Base-by-base conservation (phyloP, 2,113 vertebrate genomes). In the Fregetta grallaria region DNA sequence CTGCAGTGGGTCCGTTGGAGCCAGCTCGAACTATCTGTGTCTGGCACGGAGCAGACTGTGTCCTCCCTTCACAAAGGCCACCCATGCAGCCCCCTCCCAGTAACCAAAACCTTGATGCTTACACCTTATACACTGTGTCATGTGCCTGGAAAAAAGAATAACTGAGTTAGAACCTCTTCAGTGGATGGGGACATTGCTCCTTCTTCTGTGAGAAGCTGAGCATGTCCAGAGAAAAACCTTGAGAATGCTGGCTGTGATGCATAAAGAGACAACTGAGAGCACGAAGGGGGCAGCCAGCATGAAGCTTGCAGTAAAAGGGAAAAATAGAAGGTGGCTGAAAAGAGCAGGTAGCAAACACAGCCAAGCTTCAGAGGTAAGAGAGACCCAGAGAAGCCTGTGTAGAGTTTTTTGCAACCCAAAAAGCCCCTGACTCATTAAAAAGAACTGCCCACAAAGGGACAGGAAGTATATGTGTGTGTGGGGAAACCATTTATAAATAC, bases 1-100 rank as follows among this genome's bases (percentile, higher is more conserved):
- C 23, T 38, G 45, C 0, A 0, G 23, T 34, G 21, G 4, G 32
- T 50, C 4, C 0, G 6, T 10, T 53, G 21, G 32, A 74, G 53
- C 5, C 14, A 16, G 13, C 8, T 29, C 38, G 34, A 83, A 62
- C 16, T 1, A 1, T 5, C 40, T 62, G 20, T 47, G 29, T 34
- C 19, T 2, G 2, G 29, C 40, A 47, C 1, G 0, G 29, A 47
- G 52, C 52, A 66, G 17, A 16, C 25, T 7, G 25, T 2, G 6
- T 9, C 20, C 30, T 18, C 15, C 68, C 17, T 26, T 32, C 40
- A 62, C 49, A 49, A 32, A 38, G 13, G 38, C 22, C 13, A 38
- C 18, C 32, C 18, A 27, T 44, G 32, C 42, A 47, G 23, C 9
- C 7, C 12, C 8, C 15, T 10, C 27, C 4, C 10, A 38, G 6